phyloP scores from a whole-genome alignment of 2,888 invertebrate genomes.

The Shargacucullia verbasci region DNA sequence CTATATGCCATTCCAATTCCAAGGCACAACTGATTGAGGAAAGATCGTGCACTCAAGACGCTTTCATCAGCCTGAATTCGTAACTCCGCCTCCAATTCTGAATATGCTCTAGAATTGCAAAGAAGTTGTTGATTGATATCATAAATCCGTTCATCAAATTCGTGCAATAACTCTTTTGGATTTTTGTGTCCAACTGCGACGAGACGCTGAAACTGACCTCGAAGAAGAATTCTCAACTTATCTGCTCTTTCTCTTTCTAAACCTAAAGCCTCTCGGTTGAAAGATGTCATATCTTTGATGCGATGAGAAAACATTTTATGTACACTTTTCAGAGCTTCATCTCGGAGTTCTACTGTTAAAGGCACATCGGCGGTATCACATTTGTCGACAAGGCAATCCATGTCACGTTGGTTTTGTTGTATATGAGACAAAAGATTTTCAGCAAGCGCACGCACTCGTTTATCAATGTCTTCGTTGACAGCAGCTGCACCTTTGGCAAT shows the following conservation, averaged over 20 bases:
- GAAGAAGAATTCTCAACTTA: slow-evolving; percentile 67
- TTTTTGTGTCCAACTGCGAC: slow-evolving; percentile 69
- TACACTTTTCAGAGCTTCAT: slow-evolving; percentile 63
- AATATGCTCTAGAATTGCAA: slow-evolving; percentile 76
- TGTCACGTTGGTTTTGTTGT: slow-evolving; percentile 68
- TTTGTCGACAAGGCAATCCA: slow-evolving; percentile 67
- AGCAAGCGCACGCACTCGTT: slow-evolving; percentile 67
- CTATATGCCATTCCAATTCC: slow-evolving; percentile 55
- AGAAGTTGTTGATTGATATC: slow-evolving; percentile 80
- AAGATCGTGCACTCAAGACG: slow-evolving; percentile 64
- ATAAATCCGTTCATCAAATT: slow-evolving; percentile 78
- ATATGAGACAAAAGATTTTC: slow-evolving; percentile 69
- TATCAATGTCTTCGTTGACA: slow-evolving; percentile 69
- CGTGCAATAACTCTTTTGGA: slow-evolving; percentile 74
- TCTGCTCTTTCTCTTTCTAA: slow-evolving; percentile 77
- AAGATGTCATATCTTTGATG: slow-evolving; percentile 63
- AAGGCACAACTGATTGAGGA: slow-evolving; percentile 72
- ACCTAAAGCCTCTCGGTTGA: slow-evolving; percentile 67
- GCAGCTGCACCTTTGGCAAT: slow-evolving; percentile 59
- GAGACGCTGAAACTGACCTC: slow-evolving; percentile 72
- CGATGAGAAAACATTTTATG: slow-evolving; percentile 59
- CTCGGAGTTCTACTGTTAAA: slow-evolving; percentile 54
- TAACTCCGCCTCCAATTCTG: slow-evolving; percentile 73
- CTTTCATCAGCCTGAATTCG: slow-evolving; percentile 68
- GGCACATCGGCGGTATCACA: slow-evolving; percentile 28